These are phyloP conservation scores for Rhynchophorus ferrugineus DNA, from an alignment of 1,140 invertebrate genomes.

Conservation along the genomic window DNA sequence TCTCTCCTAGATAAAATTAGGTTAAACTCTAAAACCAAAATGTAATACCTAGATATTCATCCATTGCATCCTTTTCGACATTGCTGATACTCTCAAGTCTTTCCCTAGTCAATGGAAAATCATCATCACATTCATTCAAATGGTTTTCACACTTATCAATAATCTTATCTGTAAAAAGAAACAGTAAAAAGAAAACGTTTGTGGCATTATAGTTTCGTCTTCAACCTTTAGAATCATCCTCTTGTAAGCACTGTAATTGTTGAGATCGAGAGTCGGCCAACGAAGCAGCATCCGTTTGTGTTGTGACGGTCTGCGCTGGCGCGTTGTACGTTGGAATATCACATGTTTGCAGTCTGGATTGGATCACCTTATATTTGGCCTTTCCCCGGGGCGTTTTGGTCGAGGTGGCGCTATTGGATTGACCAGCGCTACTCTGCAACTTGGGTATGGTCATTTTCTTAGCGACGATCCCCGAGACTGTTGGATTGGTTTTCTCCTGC, in stretches of 20 bases:
- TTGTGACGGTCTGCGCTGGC: constrained; percentile 14
- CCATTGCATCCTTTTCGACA: constrained; percentile 68
- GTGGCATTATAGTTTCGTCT: neutral
- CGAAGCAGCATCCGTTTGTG: constrained; percentile 12
- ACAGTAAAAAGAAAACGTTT: neutral
- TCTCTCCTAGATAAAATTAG: too few relatives aligned
- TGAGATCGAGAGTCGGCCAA: constrained; percentile 34
- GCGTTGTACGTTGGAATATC: constrained; percentile 39
- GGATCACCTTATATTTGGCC: constrained; percentile 46
- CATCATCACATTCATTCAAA: constrained; percentile 29
- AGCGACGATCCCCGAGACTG: constrained; percentile 6
- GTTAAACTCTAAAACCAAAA: neutral
- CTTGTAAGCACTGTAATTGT: constrained; percentile 22
- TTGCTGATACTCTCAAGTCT: constrained; percentile 60
- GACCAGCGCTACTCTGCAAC: constrained; percentile 18
- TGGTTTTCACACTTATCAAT: constrained; percentile 25
- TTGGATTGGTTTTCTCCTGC: constrained; percentile 2
- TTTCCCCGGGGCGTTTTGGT: constrained; percentile 17
- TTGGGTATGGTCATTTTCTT: constrained; percentile 32
- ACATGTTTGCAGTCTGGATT: constrained; percentile 43
- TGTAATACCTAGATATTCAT: constrained; percentile 57
- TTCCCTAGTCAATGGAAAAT: constrained; percentile 43
- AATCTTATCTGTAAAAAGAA: constrained; percentile 23
- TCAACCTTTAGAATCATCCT: constrained; percentile 9
- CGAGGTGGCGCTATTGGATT: constrained; percentile 14